Conservation (phyloP, 1,140 invertebrate species). For the Drosophila baimaii region DNA sequence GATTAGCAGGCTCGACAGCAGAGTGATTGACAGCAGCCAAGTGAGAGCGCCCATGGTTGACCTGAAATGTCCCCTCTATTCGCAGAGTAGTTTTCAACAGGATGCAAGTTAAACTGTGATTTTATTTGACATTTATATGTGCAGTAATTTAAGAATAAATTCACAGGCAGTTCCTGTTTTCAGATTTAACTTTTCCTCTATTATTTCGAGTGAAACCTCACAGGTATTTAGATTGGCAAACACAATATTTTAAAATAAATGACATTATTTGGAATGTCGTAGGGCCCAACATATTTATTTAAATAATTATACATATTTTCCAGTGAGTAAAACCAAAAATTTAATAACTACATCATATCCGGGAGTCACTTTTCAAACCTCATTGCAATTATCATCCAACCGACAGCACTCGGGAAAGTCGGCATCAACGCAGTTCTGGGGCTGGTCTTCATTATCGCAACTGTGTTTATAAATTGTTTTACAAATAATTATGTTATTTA, state of each 20-base stretch:
- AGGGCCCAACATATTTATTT: not conserved
- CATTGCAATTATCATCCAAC: constrained; percentile 38
- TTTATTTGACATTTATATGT: not conserved
- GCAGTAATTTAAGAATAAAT: too few species aligned
- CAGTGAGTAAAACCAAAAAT: not conserved
- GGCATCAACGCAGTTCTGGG: constrained; percentile 18
- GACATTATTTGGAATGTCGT: too few species aligned
- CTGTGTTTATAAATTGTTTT: constrained; percentile 24
- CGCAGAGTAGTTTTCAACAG: not conserved
- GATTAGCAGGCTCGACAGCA: constrained; percentile 16
- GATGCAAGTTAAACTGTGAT: not conserved
- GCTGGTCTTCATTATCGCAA: not conserved
- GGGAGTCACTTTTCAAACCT: not conserved
- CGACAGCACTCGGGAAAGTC: constrained; percentile 47
- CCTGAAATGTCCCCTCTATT: not conserved
- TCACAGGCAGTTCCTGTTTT: too few species aligned
- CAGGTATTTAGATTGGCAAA: too few species aligned
- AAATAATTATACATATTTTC: not conserved
- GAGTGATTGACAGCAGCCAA: constrained; percentile 3
- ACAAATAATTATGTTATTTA: too few species aligned
- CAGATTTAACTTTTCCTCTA: not conserved
- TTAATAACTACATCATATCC: not conserved
- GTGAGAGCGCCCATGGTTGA: not conserved
- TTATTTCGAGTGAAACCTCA: not conserved
- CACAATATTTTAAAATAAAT: not conserved